phyloP scores from a whole-genome alignment of 2,888 invertebrate genomes.

The Metellina segmentata region DNA sequence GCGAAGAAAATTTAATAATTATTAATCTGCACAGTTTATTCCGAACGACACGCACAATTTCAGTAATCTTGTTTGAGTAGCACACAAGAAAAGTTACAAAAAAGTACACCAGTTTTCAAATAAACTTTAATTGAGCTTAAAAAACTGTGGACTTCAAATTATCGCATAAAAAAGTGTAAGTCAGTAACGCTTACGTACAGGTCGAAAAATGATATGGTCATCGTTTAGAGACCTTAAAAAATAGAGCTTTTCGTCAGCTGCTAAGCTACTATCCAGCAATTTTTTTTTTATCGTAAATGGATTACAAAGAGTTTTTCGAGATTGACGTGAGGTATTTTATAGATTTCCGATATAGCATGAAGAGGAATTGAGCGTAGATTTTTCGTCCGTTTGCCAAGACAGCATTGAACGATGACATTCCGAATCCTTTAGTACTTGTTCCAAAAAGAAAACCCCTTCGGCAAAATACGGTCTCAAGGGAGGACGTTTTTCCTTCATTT shows the following conservation, averaged over 20 bases:
- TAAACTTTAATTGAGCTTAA: too few relatives aligned
- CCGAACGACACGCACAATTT: not conserved
- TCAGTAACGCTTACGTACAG: too few relatives aligned
- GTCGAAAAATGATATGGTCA: too few relatives aligned
- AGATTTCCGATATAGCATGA: not conserved
- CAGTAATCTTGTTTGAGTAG: not conserved
- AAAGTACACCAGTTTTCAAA: too few relatives aligned
- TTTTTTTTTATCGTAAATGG: not conserved
- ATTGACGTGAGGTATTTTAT: not conserved
- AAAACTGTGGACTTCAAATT: too few relatives aligned
- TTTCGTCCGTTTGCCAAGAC: not conserved
- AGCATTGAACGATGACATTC: constrained; percentile 4
- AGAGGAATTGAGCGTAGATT: constrained; percentile 6
- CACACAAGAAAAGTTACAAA: not conserved
- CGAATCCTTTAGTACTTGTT: constrained; percentile 13
- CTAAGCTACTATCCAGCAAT: not conserved
- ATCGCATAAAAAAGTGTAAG: too few relatives aligned
- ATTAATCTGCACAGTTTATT: too few relatives aligned
- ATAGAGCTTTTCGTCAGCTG: not conserved
- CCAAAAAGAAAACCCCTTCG: constrained; percentile 9
- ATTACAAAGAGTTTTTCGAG: constrained; percentile 8
- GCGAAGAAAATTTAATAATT: too few relatives aligned
- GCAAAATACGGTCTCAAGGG: constrained; percentile 18
- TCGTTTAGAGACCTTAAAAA: not conserved
- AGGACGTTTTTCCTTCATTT: not conserved